Evolutionary conservation across 2,113 vertebrate genomes (phyloP), one percentile per base, ranked within the genome.

Genomic region (Pontoporia blainvillei): DNA sequence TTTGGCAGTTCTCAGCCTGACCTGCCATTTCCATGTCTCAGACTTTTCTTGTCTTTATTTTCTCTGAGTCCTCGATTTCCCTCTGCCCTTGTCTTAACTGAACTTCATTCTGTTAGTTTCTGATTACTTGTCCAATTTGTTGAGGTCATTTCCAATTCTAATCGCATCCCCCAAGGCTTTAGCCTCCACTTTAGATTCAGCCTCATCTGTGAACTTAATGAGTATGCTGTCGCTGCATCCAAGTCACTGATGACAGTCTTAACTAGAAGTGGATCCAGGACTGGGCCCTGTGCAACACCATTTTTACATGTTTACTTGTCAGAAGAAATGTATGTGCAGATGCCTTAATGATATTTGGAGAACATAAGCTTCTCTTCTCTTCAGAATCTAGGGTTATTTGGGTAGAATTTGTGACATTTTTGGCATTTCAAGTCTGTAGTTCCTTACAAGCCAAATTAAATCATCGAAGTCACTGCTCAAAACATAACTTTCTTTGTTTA

Each of bases 81-180:
- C n/a, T 90, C 92, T 96, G 93, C 89, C 95, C 93, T 97, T 97
- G 91, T 91, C 96, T 97, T 95, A 71, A 91, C 76, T 62, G 82
- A 93, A 92, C 86, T 96, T 88, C 72, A 36, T 96, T 93, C 89
- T 95, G 89, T 95, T 96, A 95, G 96, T 64, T 94, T 90, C 89
- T 96, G 97, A 97, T 97, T 96, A 96, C 93, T 97, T 89, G 95
- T 95, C 97, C 93, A 96, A 96, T 97, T 91, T 96, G 96, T 84
- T 89, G 95, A 96, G 86, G 95, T 87, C 86, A 97, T 97, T 96
- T 95, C 89, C 96, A 95, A 93, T 96, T 97, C 95, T 96, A 96
- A 96, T 97, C 6, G 13, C 91, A 94, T 96, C 85, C 84, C 91
- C 82, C 81, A 92, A 96, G 95, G 85, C 82, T 57, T 95, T 78